Evolutionary conservation across 2,113 vertebrate species (phyloP).

Genomic region (mouse (Mus musculus)): GRCm39 chrX:46042501-46043000

Average conservation of each 20-base stretch:
- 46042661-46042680: conserved; percentile 24
- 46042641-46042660: conserved; percentile 11
- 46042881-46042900: neutral
- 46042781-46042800: neutral
- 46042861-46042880: conserved; percentile 38
- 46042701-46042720: neutral
- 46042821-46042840: conserved; percentile 33
- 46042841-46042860: conserved; percentile 21
- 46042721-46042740: conserved; percentile 41
- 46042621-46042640: neutral
- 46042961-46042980: conserved; percentile 41
- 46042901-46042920: conserved; percentile 51
- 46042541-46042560: neutral
- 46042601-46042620: neutral
- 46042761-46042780: neutral
- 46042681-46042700: conserved; percentile 11
- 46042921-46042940: neutral
- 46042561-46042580: neutral
- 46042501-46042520: neutral
- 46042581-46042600: neutral
- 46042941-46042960: conserved; percentile 32
- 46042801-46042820: conserved; percentile 41
- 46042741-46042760: conserved; percentile 44
- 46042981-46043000: neutral
- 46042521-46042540: neutral